Evolutionary conservation across 2,888 invertebrate species (phyloP), one percentile per base, ranked within the genome.

Genomic region (Monochamus alternatus): DNA sequence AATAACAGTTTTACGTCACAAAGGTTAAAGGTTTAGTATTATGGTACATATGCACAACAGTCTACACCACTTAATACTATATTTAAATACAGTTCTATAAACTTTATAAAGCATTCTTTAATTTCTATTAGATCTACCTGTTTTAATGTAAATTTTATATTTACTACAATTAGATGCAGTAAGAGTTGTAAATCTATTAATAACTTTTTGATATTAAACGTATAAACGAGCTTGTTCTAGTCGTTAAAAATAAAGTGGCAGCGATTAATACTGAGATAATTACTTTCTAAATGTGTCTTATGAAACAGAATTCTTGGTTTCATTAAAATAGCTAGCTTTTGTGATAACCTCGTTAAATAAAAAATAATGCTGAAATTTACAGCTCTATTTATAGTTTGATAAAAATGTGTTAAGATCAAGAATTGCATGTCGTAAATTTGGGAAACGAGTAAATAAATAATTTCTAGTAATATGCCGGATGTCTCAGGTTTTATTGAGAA

Each of bases 1-100:
- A 73, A 73, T 73, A 73, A 73, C 64, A 8, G 52, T 7, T 73
- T 65, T 73, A 55, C 73, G 73, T 73, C 73, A 73, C 38, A 22
- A 31, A 58, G 73, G 64, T 73, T 55, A 73, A 73, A 73, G 73
- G 65, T 73, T 51, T 22, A 7, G 9, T 32, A n/a, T 51, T 52
- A 47, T 8, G 65, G 67, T 58, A 68, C 30, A 47, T 12, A 47
- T 44, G 30, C 22, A 38, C 22, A 30, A 14, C 47, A 31, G 44
- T 64, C 31, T 30, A 47, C 22, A 30, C n/a, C 30, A 47, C 30
- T 55, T 55, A n/a, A 3, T 55, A n/a, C n/a, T n/a, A 5, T 22
- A n/a, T 14, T 55, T 55, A 55, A n/a, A 14, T 55, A 14, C 22
- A 7, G 55, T n/a, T 14, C 10, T 9, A 47, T 47, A 7, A 47